A percentile compares a stretch with the other conserved stretches of the same genome.
Conservation (phyloP, 2,113 vertebrate species). For the Spea bombifrons region DNA sequence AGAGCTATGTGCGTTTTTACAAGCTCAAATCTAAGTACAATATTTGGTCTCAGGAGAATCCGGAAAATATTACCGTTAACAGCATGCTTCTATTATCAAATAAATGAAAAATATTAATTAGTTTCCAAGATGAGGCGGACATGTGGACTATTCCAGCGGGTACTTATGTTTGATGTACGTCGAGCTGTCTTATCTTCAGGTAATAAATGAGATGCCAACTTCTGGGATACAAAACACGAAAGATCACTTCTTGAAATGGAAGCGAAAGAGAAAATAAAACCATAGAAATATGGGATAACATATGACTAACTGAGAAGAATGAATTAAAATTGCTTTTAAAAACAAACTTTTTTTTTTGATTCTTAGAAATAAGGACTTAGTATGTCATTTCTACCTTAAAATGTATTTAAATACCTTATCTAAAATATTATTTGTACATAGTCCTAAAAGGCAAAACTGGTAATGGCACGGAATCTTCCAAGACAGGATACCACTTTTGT, state of each 20-base stretch:
- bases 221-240: neutral
- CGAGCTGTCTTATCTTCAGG: neutral
- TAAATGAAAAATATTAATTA: too few relatives aligned
- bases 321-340: neutral
- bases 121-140: too few relatives aligned
- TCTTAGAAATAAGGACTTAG: neutral
- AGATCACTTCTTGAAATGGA: neutral
- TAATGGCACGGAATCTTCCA: too few relatives aligned
- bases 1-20: too few relatives aligned
- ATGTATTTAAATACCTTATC: too few relatives aligned
- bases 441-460: too few relatives aligned
- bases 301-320: neutral
- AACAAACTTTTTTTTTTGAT: neutral
- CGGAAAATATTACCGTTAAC: too few relatives aligned
- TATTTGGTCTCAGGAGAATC: too few relatives aligned
- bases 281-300: neutral
- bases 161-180: neutral
- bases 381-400: neutral
- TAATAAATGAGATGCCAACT: constrained; percentile 1
- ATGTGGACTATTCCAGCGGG: neutral
- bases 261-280: neutral
- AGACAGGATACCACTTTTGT: too few relatives aligned
- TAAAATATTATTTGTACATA: too few relatives aligned
- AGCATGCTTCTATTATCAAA: too few relatives aligned
- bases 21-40: too few relatives aligned